phyloP scores from a whole-genome alignment of 2,888 invertebrate species.

The Drosophila mayaguana region DNA sequence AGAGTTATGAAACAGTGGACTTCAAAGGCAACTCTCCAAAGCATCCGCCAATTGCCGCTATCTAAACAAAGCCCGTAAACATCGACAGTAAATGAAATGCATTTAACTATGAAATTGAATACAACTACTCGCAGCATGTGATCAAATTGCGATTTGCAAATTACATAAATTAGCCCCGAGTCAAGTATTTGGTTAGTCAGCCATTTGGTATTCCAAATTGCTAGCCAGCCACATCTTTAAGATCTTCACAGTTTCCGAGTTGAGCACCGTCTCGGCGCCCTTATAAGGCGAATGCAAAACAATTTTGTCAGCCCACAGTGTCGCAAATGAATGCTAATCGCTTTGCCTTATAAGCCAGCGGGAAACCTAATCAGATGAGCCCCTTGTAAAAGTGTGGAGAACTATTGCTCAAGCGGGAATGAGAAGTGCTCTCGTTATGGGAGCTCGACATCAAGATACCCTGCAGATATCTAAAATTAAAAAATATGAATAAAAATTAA shows the following conservation, averaged over 20 bases:
- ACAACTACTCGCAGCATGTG: constrained; percentile 38
- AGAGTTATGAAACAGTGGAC: constrained; percentile 40
- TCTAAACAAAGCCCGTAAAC: constrained; percentile 3
- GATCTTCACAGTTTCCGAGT: constrained; percentile 28
- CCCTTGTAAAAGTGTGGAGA: constrained; percentile 35
- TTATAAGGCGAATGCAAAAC: constrained; percentile 44
- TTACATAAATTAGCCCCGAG: constrained; percentile 31
- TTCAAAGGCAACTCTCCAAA: background rate
- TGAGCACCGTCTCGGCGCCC: constrained; percentile 37
- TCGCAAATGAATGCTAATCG: constrained; percentile 54
- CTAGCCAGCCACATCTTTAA: constrained; percentile 15
- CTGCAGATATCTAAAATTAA: background rate
- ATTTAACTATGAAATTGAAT: constrained; percentile 35
- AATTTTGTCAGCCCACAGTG: constrained; percentile 45
- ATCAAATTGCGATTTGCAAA: constrained; percentile 44
- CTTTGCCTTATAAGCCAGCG: constrained; percentile 43
- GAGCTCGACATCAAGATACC: constrained; percentile 6
- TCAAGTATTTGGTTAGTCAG: constrained; percentile 35
- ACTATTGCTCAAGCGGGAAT: constrained; percentile 6
- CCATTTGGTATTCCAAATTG: constrained; percentile 33
- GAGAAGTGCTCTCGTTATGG: constrained; percentile 17
- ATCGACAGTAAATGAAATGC: constrained; percentile 25
- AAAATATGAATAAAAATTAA: no score
- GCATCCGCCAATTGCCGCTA: constrained; percentile 6
- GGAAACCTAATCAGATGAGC: constrained; percentile 22